phyloP scores from a whole-genome alignment of 2,888 invertebrate species.

The Plemyria rubiginata region DNA sequence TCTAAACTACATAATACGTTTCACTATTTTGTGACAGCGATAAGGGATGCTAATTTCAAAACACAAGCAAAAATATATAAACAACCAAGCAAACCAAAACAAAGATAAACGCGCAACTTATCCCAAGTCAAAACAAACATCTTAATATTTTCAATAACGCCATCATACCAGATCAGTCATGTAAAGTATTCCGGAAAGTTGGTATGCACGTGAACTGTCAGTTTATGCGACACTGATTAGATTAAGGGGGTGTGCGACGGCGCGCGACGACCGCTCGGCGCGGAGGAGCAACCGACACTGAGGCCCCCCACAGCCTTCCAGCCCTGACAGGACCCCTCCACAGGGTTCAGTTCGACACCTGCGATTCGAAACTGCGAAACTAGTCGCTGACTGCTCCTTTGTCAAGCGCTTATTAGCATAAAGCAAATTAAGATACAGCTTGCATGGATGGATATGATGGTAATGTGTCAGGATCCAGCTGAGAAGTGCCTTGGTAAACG shows the following conservation, averaged over 20 bases:
- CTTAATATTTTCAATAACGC: conserved; percentile 20
- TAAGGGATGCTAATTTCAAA: background rate
- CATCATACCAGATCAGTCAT: conserved; percentile 59
- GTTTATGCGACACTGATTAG: conserved; percentile 78
- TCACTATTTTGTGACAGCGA: conserved; percentile 2
- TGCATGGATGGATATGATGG: conserved; percentile 2
- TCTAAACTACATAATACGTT: too few relatives aligned
- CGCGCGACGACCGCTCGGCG: conserved; percentile 70
- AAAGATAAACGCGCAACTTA: conserved; percentile 14
- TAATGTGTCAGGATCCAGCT: conserved; percentile 20
- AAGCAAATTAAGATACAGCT: conserved; percentile 70
- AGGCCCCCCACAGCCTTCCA: conserved; percentile 65
- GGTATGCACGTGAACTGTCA: conserved; percentile 68
- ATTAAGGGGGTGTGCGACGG: conserved; percentile 57
- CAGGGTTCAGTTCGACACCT: conserved; percentile 59
- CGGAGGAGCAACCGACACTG: conserved; percentile 77
- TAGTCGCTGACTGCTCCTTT: conserved; percentile 64
- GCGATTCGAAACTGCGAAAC: conserved; percentile 58
- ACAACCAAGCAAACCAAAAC: conserved; percentile 23
- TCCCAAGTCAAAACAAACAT: conserved; percentile 3
- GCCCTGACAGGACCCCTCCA: conserved; percentile 54
- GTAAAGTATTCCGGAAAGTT: conserved; percentile 36
- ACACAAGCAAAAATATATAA: conserved; percentile 6
- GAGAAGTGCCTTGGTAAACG: conserved; percentile 17
- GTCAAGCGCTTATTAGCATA: conserved; percentile 77